Evolutionary conservation across 2,888 invertebrate species (phyloP).

Genomic region (Enoplolaimus lenunculus): DNA sequence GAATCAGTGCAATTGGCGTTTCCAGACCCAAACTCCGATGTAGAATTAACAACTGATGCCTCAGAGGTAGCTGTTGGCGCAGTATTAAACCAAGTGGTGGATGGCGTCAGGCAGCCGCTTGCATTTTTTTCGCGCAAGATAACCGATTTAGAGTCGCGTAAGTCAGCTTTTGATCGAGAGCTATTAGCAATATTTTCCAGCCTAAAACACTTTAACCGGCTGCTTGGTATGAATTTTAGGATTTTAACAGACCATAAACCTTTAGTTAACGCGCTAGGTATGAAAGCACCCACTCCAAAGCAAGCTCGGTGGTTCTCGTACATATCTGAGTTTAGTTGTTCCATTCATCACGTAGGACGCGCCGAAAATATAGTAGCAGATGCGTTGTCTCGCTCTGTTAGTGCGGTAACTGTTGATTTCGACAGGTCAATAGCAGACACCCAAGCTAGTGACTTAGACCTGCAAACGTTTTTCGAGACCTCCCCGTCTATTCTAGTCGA

Average conservation of each 20-base stretch:
- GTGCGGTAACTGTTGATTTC: background rate
- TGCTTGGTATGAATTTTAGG: background rate
- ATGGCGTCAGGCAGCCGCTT: too few species aligned
- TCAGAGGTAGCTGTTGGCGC: too few species aligned
- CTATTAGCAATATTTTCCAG: conserved; percentile 4
- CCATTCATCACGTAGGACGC: background rate
- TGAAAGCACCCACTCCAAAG: conserved; percentile 12
- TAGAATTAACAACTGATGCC: too few species aligned
- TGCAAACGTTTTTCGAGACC: background rate
- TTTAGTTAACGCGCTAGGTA: conserved; percentile 10
- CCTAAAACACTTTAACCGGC: conserved; percentile 5
- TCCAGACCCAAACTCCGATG: too few species aligned
- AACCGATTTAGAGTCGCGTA: background rate
- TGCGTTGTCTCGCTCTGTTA: background rate
- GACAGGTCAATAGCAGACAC: background rate
- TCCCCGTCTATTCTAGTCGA: too few species aligned
- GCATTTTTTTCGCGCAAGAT: too few species aligned
- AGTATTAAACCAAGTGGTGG: too few species aligned
- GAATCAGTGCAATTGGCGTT: too few species aligned
- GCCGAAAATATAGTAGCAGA: conserved; percentile 8
- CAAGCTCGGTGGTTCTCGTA: conserved; percentile 12
- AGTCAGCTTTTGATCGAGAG: conserved; percentile 10
- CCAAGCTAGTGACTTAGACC: background rate
- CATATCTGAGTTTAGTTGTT: too few species aligned
- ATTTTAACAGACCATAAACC: conserved; percentile 14